Evolutionary conservation across 1,140 invertebrate species (phyloP).

Genomic region (Micrasema minimum): DNA sequence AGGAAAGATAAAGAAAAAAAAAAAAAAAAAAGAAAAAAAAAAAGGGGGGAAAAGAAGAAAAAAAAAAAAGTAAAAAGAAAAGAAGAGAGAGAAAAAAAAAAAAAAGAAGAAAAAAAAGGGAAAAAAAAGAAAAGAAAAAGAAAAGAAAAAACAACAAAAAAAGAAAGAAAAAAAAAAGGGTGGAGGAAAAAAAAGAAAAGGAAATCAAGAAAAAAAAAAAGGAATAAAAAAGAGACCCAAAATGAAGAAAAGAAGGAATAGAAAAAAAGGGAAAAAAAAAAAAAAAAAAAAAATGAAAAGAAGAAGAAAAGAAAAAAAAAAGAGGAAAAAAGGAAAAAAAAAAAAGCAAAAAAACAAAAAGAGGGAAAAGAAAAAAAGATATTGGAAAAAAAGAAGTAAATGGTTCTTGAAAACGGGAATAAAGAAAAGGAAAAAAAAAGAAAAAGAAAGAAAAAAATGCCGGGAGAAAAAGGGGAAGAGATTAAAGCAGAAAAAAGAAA

Average conservation of each 20-base stretch:
- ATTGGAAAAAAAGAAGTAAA: no score
- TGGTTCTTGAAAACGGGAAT: not conserved
- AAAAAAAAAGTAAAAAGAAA: not conserved
- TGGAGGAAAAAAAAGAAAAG: conserved; percentile 31
- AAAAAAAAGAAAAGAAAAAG: not conserved
- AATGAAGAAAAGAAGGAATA: not conserved
- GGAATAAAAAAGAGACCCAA: not conserved
- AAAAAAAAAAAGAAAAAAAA: conserved; percentile 1
- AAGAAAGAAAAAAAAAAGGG: not conserved
- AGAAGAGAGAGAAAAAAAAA: not conserved
- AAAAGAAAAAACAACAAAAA: not conserved
- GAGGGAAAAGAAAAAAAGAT: conserved; percentile 2
- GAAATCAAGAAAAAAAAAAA: conserved; percentile 31
- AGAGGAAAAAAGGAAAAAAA: not conserved
- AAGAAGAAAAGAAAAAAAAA: not conserved
- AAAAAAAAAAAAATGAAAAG: conserved; percentile 29
- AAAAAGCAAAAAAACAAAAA: no score
- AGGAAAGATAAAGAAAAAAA: not conserved
- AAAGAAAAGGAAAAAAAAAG: conserved; percentile 22
- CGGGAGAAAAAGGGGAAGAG: no score
- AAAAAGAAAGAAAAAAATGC: conserved; percentile 33
- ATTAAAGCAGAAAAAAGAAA: no score
- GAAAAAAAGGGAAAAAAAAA: conserved; percentile 4
- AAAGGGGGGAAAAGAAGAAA: not conserved
- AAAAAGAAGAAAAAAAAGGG: not conserved